Evolutionary conservation across 2,797 vertebrate species (phyloP).

Genomic region (Stomatorhinus walkeri): DNA sequence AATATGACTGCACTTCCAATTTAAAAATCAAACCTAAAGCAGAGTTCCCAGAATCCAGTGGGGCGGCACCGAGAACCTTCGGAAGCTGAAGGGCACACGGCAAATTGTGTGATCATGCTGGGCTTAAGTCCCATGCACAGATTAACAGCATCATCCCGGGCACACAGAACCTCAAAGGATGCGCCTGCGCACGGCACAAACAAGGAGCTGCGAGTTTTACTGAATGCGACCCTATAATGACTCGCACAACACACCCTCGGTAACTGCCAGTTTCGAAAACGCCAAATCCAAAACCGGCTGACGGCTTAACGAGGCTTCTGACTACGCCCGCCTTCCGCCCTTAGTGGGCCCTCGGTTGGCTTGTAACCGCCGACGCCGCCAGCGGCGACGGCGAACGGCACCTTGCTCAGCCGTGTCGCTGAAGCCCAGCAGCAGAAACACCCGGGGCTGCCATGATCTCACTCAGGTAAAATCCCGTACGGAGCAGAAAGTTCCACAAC

Average conservation of each 20-base stretch:
- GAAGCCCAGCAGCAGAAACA: neutral
- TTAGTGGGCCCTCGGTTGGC: neutral
- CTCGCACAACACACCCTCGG: neutral
- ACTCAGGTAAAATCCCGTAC: neutral
- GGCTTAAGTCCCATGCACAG: neutral
- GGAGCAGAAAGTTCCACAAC: conserved; percentile 17
- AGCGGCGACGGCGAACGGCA: neutral
- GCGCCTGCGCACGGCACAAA: neutral
- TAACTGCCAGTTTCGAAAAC: conserved; percentile 4
- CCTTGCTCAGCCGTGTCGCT: neutral
- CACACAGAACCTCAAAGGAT: neutral
- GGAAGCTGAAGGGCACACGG: neutral
- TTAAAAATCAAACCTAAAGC: neutral
- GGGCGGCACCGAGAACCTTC: neutral
- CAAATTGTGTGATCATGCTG: neutral
- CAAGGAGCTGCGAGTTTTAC: neutral
- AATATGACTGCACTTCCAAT: neutral
- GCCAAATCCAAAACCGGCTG: neutral
- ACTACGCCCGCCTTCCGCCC: neutral
- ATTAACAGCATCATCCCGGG: neutral
- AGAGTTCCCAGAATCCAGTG: neutral
- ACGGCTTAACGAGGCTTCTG: neutral
- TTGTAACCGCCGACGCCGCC: neutral
- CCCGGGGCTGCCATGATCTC: neutral
- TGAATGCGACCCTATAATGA: neutral